Percentiles rank a stretch among this genome's conserved stretches.
Conservation (phyloP, 2,797 vertebrate genomes). For the Pyrocephalus nanus region DNA sequence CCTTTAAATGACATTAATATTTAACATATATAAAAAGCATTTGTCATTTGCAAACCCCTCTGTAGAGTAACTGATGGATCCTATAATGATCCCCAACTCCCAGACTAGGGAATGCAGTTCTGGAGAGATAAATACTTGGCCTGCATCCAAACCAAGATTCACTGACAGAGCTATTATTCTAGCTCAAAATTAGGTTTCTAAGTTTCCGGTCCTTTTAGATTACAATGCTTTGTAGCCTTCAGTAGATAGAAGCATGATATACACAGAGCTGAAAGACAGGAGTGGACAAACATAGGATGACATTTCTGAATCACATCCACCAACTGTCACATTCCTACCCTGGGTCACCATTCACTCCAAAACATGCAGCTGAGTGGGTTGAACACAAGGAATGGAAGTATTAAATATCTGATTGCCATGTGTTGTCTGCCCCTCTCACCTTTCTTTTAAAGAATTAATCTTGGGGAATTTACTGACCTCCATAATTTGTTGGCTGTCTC, state of each 20-base stretch:
- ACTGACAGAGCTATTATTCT: not conserved
- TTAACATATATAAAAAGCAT: conserved; percentile 46
- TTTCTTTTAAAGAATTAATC: not conserved
- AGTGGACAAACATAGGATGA: not conserved
- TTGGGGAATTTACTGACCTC: not conserved
- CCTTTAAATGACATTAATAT: conserved; percentile 55
- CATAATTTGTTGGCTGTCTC: not conserved
- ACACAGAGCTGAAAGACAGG: not conserved
- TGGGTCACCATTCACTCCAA: not conserved
- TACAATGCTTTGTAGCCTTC: not conserved
- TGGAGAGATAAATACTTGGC: not conserved
- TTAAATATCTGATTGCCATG: not conserved
- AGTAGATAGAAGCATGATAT: not conserved
- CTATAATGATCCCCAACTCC: not conserved
- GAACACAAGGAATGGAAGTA: not conserved
- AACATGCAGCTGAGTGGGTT: not conserved
- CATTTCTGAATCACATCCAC: not conserved
- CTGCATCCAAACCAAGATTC: not conserved
- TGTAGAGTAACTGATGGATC: conserved; percentile 10
- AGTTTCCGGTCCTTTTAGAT: not conserved
- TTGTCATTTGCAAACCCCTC: conserved; percentile 2
- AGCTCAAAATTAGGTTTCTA: not conserved
- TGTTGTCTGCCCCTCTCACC: not conserved
- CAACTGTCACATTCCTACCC: not conserved
- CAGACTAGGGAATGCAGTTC: not conserved